Conservation (phyloP, 2,797 vertebrate genomes). For the Echeneis naucrates region DNA sequence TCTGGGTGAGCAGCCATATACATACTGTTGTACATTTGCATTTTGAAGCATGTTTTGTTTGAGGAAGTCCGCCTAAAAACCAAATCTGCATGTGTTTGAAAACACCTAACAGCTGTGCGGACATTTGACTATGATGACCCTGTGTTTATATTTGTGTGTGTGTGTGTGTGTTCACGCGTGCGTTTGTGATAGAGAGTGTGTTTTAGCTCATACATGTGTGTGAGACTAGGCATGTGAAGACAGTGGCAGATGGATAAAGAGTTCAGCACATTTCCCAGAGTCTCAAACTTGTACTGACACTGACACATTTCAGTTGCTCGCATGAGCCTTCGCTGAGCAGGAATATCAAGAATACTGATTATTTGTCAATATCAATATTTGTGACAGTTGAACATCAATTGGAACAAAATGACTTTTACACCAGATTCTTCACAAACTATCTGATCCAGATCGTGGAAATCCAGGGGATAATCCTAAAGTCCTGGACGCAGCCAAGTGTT, state of each 20-base stretch:
- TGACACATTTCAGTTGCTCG: no score
- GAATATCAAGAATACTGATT: no score
- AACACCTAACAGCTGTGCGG: background rate
- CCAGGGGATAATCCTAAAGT: no score
- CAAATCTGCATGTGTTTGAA: conserved; percentile 42
- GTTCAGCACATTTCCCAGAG: conserved; percentile 39
- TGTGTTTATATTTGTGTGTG: conserved; percentile 23
- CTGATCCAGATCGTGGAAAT: no score
- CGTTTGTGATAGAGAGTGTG: conserved; percentile 30
- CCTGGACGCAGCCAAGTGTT: no score
- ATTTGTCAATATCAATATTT: no score
- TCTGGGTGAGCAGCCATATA: conserved; percentile 43
- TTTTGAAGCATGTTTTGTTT: conserved; percentile 48
- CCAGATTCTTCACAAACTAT: no score
- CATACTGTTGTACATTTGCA: conserved; percentile 12
- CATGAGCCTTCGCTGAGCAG: no score
- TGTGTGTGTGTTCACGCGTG: conserved; percentile 23
- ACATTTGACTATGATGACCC: background rate
- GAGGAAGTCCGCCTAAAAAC: background rate
- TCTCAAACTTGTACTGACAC: background rate
- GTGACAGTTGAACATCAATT: no score
- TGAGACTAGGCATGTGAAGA: background rate
- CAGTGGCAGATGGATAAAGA: conserved; percentile 1
- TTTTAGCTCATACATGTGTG: background rate
- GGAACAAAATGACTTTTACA: no score